Percentiles rank a stretch among this genome's conserved stretches.
These are phyloP conservation scores for Corythucha ciliata DNA, from an alignment of 2,888 invertebrate genomes.

Conservation along the genomic window DNA sequence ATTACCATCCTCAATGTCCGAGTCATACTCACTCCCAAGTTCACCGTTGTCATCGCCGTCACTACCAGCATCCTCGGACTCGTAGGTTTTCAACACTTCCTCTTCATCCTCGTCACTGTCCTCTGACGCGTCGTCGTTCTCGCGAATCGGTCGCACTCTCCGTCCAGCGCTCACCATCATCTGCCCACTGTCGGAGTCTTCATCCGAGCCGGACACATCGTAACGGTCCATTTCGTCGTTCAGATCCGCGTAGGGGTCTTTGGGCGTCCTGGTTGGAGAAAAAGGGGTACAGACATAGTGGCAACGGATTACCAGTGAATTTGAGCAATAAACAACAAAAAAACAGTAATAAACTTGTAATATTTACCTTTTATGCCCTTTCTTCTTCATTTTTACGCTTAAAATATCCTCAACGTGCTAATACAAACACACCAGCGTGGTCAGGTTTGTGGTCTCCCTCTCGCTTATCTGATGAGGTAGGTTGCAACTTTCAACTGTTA, in stretches of 20 bases:
- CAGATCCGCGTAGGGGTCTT: conserved; percentile 29
- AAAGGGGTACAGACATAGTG: too few species aligned
- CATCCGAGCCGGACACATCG: conserved; percentile 60
- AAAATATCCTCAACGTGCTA: too few species aligned
- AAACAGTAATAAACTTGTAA: too few species aligned
- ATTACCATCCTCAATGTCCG: conserved; percentile 71
- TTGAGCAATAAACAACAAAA: too few species aligned
- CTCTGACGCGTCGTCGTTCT: conserved; percentile 30
- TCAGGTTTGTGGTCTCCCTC: too few species aligned
- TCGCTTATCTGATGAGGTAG: too few species aligned
- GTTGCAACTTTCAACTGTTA: too few species aligned
- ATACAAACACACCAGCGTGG: too few species aligned
- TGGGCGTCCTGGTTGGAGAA: conserved; percentile 23
- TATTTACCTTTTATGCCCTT: too few species aligned
- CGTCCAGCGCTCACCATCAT: conserved; percentile 40
- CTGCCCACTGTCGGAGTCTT: conserved; percentile 59
- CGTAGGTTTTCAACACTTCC: conserved; percentile 44
- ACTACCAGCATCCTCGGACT: conserved; percentile 44
- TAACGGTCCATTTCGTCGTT: conserved; percentile 43
- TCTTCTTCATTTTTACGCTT: too few species aligned
- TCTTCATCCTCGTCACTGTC: conserved; percentile 36
- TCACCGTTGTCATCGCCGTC: conserved; percentile 49
- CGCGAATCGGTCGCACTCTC: conserved; percentile 24
- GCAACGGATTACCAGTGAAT: too few species aligned
- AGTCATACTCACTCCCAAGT: conserved; percentile 40